Evolutionary conservation across 2,888 invertebrate species (phyloP), one percentile per base, ranked within the genome.

Genomic region (Mythimna ferrago): DNA sequence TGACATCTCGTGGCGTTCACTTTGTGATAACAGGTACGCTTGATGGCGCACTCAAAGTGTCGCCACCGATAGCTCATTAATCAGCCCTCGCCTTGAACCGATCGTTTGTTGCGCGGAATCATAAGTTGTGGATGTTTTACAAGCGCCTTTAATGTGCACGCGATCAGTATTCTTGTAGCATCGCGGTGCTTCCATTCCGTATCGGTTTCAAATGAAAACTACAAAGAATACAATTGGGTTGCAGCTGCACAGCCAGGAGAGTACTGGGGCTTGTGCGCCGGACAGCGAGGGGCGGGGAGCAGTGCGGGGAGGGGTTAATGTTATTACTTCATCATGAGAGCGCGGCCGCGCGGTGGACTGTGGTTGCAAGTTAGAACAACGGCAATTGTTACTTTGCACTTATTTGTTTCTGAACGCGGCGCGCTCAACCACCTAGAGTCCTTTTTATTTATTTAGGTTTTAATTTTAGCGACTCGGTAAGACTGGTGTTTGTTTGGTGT

Each of bases 201-300:
- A 77, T 80, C 41, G 69, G 69, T 80, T 58, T 53, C 62, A 60
- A 76, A 76, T 61, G 61, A 67, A 67, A 75, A 67, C 62, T 63
- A 56, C 61, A 76, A 64, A 80, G 61, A 77, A 73, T 66, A 73
- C 67, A 56, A 72, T 76, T 72, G 72, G 53, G 64, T 60, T 66
- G 69, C 73, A 77, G 61, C 70, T 67, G 73, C 68, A 66, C 16
- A 35, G 41, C 10, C 54, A 38, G 26, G 60, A 41, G 6, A 41
- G 35, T 4, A 16, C 16, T 32, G 57, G 38, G 21, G 11, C 14
- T 44, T 21, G 64, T 48, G 66, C 44, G 60, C 53, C 5, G 19
- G 11, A 1, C 14, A n/a, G 2, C 3, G 26, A 21, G 7, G 54
- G 1, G 10, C 2, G 32, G 2, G 6, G 16, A 10, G 26, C n/a